Percentiles rank a stretch among this genome's conserved stretches.
These are phyloP conservation scores for Stegostoma tigrinum DNA, from an alignment of 2,113 vertebrate species.

Conservation along the genomic window DNA sequence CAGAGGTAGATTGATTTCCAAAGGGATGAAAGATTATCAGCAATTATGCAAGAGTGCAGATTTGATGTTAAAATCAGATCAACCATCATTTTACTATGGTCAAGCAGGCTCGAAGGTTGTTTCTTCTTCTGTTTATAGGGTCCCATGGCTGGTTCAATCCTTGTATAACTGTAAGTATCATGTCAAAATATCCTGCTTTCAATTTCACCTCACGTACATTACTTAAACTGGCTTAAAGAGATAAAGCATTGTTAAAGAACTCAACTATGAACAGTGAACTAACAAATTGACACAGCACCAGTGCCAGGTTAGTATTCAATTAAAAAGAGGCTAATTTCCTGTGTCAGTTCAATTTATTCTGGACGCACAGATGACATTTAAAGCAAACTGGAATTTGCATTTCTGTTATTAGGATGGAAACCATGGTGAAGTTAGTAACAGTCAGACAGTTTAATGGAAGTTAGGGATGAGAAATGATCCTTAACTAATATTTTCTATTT, in stretches of 20 bases:
- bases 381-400: too few species aligned
- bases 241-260: neutral
- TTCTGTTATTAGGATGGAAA: neutral
- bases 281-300: neutral
- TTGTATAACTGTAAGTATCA: neutral
- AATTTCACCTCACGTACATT: neutral
- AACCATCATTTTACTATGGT: too few species aligned
- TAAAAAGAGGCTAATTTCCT: neutral
- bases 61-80: too few species aligned
- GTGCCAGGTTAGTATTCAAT: neutral
- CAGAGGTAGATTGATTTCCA: too few species aligned
- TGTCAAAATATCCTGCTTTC: neutral
- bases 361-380: neutral
- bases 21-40: too few species aligned
- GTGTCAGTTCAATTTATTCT: too few species aligned
- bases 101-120: too few species aligned
- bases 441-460: neutral
- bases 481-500: neutral
- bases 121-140: neutral
- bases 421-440: neutral
- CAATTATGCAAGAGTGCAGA: too few species aligned
- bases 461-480: too few species aligned
- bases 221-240: neutral
- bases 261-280: neutral
- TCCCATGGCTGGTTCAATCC: neutral